Conservation (phyloP, 2,113 vertebrate genomes). For the Dissostichus mawsoni region DNA sequence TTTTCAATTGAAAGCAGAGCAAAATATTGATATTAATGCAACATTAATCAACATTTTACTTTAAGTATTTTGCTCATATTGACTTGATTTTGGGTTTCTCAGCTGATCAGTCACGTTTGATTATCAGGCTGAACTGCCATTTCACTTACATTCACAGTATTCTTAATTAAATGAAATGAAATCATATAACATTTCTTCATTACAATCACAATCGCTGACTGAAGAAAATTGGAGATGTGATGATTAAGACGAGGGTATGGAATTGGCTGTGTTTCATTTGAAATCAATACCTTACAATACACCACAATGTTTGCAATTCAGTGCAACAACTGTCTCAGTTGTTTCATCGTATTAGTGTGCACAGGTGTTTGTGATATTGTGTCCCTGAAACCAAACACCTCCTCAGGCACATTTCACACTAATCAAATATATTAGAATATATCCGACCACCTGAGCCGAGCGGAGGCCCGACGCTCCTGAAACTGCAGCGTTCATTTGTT, state of each 20-base stretch:
- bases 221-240: background rate
- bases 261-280: background rate
- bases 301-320: background rate
- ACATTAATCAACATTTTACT: background rate
- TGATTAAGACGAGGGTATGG: background rate
- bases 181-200: background rate
- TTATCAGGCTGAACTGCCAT: background rate
- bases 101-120: background rate
- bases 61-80: background rate
- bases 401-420: background rate
- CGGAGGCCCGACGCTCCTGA: background rate
- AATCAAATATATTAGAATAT: slow-evolving; percentile 18
- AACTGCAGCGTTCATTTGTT: background rate
- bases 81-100: background rate
- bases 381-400: background rate
- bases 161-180: background rate
- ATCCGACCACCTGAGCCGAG: background rate
- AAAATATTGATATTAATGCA: background rate
- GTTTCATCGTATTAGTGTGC: background rate
- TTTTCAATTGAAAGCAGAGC: background rate
- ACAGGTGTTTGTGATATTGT: slow-evolving; percentile 4
- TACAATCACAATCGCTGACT: background rate
- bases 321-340: background rate
- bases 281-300: background rate
- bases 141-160: background rate